Conservation (phyloP, 2,797 vertebrate genomes). For the Sebastes steindachneri region DNA sequence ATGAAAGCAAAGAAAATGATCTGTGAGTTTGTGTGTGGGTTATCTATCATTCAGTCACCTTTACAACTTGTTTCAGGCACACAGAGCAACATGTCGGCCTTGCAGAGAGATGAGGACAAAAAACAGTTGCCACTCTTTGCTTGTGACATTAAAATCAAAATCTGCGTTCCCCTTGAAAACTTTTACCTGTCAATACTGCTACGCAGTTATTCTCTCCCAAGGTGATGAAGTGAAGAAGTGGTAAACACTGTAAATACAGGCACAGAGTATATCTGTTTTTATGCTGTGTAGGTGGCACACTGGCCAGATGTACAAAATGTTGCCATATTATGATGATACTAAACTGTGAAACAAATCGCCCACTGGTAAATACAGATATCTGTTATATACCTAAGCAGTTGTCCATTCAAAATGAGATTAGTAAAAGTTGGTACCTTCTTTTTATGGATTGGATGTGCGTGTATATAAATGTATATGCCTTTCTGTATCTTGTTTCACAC, state of each 20-base stretch:
- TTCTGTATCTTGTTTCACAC: background rate
- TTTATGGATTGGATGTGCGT: no score
- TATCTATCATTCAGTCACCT: no score
- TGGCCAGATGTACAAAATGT: background rate
- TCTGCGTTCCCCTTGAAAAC: background rate
- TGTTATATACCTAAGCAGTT: no score
- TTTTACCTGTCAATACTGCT: background rate
- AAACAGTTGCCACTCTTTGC: background rate
- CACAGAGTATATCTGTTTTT: no score
- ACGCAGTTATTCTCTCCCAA: background rate
- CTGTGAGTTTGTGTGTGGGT: no score
- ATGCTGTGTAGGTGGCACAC: no score
- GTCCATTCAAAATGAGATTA: background rate
- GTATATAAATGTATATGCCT: no score
- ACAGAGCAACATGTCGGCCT: background rate
- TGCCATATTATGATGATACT: background rate
- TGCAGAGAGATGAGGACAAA: background rate
- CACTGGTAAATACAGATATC: no score
- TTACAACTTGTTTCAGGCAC: background rate
- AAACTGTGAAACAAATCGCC: background rate
- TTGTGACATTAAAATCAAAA: background rate
- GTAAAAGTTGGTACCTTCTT: background rate
- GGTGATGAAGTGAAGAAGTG: background rate
- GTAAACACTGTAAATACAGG: background rate
- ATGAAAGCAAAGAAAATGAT: no score